A percentile compares a stretch with the other conserved stretches of the same genome.
Evolutionary conservation across 2,113 vertebrate species (phyloP).

Genomic region (Barnardius zonarius): DNA sequence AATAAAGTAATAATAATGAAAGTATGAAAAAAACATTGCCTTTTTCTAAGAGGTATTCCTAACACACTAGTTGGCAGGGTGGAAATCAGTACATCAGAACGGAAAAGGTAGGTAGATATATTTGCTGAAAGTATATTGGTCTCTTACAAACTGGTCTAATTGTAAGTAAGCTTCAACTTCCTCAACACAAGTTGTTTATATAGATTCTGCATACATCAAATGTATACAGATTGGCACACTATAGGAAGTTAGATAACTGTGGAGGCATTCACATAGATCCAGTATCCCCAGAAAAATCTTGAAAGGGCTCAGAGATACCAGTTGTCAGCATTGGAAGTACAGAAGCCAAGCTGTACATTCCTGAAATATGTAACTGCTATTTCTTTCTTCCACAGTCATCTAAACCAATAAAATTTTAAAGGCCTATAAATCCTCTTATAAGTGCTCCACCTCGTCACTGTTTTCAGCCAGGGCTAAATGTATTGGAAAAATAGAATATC

Average conservation of each 20-base stretch:
- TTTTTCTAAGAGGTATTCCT: neutral
- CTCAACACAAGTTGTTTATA: neutral
- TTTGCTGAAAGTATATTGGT: neutral
- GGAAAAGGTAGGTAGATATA: neutral
- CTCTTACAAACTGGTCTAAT: neutral
- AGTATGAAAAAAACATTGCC: neutral
- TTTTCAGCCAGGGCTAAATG: neutral
- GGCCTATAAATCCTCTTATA: neutral
- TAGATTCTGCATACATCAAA: neutral
- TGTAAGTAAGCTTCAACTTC: neutral
- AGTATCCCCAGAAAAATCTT: neutral
- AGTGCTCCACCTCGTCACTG: neutral
- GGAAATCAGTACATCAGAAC: neutral
- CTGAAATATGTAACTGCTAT: neutral
- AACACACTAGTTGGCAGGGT: neutral
- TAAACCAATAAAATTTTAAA: neutral
- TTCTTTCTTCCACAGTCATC: neutral
- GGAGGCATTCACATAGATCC: neutral
- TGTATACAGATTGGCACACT: neutral
- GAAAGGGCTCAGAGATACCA: neutral
- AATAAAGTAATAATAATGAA: neutral
- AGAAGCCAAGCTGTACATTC: neutral
- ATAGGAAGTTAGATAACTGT: neutral
- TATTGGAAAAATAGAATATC: neutral
- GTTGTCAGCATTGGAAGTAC: neutral